Base-by-base conservation (phyloP, 2,888 invertebrate genomes). In the Iselma pallidipennis region DNA sequence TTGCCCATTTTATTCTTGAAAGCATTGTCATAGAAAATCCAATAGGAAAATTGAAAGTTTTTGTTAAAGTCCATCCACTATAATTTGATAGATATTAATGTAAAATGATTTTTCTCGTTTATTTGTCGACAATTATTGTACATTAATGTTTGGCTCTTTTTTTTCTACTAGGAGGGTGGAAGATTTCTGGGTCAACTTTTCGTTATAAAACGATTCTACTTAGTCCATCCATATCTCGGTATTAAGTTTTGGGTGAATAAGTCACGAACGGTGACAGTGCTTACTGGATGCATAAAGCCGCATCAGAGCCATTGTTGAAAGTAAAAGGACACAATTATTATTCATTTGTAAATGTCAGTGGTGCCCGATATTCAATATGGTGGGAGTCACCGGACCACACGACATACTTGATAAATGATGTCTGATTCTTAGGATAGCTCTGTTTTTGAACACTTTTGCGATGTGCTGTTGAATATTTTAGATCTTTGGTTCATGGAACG, bases 271-370 rank as follows among this genome's bases (percentile, higher is more conserved):
- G 67, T 73, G 73, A 69, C 73, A 71, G 69, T 69, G 73, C 72
- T 73, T 72, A 71, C 74, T 71, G 74, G 71, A 66, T 68, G 70
- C 71, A 72, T 70, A 74, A 75, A 74, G 73, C 73, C 73, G 73
- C 72, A 72, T 75, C 75, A 71, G 69, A 65, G n/a, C 73, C 67
- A 76, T 79, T 78, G 78, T 79, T 72, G 77, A 78, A 79, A 79
- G 79, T 79, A 79, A 81, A 81, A 81, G 81, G 81, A 79, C 81
- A 80, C 80, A 81, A 82, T 81, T 81, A 81, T 81, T 81, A 81
- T 82, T 81, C 82, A 82, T 82, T 81, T 82, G 80, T 81, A 80
- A 81, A 81, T 81, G 82, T 82, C 82, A 82, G 77, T 76, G 74
- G 74, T 80, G 81, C 76, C 79, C 81, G 80, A 82, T 81, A 81